Percentiles rank a stretch among this genome's conserved stretches.
Conservation (phyloP, 53 echinoderm and acorn worm species). For the Stichopus horrens region DNA sequence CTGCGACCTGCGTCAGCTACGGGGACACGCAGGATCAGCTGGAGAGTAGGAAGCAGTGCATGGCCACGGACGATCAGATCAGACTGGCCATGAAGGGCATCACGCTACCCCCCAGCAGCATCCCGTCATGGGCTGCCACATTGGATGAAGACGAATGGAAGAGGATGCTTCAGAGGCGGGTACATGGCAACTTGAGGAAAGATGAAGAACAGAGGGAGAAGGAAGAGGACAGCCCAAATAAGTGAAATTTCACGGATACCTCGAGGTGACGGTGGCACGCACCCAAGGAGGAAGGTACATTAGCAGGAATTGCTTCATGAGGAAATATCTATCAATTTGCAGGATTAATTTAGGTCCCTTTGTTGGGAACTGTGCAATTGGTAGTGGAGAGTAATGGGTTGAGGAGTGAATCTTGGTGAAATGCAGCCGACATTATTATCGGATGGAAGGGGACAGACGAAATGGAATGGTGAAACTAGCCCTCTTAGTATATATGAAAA, state of each 20-base stretch:
- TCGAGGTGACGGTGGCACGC: no score
- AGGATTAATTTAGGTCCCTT: no score
- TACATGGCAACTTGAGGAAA: conserved; percentile 8
- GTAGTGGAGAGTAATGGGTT: no score
- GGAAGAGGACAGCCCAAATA: neutral
- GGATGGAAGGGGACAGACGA: no score
- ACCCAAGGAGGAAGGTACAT: no score
- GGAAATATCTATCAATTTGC: no score
- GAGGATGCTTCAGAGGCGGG: conserved; percentile 56
- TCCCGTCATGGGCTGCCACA: conserved; percentile 77
- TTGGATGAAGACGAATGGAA: conserved; percentile 83
- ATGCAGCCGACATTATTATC: no score
- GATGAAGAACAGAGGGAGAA: conserved; percentile 20
- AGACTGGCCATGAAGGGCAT: conserved; percentile 77
- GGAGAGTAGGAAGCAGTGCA: conserved; percentile 61
- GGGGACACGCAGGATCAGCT: conserved; percentile 55
- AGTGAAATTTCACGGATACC: neutral
- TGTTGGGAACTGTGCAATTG: no score
- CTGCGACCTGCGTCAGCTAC: conserved; percentile 57
- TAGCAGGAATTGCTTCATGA: no score
- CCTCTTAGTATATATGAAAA: no score
- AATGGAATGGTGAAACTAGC: no score
- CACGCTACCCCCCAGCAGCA: conserved; percentile 59
- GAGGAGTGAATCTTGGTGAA: no score
- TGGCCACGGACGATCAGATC: conserved; percentile 90